Evolutionary conservation across 2,888 invertebrate species (phyloP), one percentile per base, ranked within the genome.

Genomic region (Panopea generosa): DNA sequence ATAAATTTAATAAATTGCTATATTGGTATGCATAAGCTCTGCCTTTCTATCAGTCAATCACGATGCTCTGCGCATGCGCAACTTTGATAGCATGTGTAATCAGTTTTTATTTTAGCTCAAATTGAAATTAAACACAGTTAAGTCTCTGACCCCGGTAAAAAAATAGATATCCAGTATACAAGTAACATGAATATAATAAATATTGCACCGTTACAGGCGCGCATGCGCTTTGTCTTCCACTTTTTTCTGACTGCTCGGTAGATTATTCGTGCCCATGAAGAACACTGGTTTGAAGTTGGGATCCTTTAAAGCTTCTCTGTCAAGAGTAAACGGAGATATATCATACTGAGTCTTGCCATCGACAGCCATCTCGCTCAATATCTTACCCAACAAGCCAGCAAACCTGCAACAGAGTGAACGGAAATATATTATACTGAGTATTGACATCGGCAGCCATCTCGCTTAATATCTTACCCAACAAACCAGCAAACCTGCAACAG

Each of bases 401-500:
- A 91, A 90, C 69, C 90, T 90, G 73, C 16, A 61, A 62, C 66
- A 90, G 75, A 29, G 62, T 83, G 71, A 91, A 91, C 2, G 77
- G 82, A 0, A 82, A 78, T 26, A 91, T 86, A 74, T 89, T 86
- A 73, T 89, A 89, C 45, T 84, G 66, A 0, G 90, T 90, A 9
- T 55, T 59, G 0, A 90, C 91, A 38, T 89, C 86, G 6, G 90
- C 77, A 0, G 91, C 91, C 77, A 91, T 50, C 70, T 91, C 87
- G 56, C 86, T 86, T 22, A 91, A 77, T 7, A 91, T 90, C 75
- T 88, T 89, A 2, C 91, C 91, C 24, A 91, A 75, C 0, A 91
- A 80, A 53, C 87, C 83, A 14, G 91, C 90, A 80, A 91, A 90
- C 69, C 90, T 90, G 73, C 16, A 61, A 62, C 66, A 90, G 75